These are phyloP conservation scores for Pollicipes pollicipes DNA, from an alignment of 1,140 invertebrate genomes.

Conservation along the genomic window DNA sequence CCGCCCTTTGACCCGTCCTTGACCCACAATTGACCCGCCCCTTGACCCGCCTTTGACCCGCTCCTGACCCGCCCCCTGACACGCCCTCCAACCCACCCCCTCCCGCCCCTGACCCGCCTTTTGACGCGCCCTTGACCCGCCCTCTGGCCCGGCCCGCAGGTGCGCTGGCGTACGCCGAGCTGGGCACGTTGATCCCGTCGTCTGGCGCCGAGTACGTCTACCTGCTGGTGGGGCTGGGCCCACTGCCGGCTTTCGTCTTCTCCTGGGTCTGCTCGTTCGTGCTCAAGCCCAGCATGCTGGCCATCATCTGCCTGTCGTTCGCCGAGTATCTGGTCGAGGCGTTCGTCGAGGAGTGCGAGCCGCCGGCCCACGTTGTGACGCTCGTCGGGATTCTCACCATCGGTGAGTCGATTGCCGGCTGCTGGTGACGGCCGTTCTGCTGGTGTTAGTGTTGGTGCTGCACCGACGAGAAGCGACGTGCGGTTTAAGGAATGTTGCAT, in stretches of 20 bases:
- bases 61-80: slow-evolving; percentile 10
- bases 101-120: too few relatives aligned
- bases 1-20: neutral
- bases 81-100: too few relatives aligned
- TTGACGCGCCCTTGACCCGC: slow-evolving; percentile 12
- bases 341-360: slow-evolving; percentile 60
- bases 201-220: slow-evolving; percentile 73
- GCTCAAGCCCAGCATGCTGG: slow-evolving; percentile 60
- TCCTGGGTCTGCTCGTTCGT: slow-evolving; percentile 61
- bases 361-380: slow-evolving; percentile 46
- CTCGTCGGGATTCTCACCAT: slow-evolving; percentile 20
- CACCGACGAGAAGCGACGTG: too few relatives aligned
- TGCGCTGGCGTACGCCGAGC: slow-evolving; percentile 59
- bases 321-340: slow-evolving; percentile 59
- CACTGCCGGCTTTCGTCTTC: slow-evolving; percentile 56
- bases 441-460: too few relatives aligned
- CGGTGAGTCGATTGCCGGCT: too few relatives aligned
- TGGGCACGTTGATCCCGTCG: slow-evolving; percentile 53
- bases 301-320: slow-evolving; percentile 62
- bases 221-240: slow-evolving; percentile 55
- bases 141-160: slow-evolving; percentile 37
- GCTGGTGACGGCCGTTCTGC: too few relatives aligned
- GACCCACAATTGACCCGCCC: neutral
- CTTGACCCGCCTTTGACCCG: too few relatives aligned
- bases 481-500: too few relatives aligned